These are phyloP conservation scores for Idaea aversata DNA, from an alignment of 2,888 invertebrate species.

Conservation along the genomic window DNA sequence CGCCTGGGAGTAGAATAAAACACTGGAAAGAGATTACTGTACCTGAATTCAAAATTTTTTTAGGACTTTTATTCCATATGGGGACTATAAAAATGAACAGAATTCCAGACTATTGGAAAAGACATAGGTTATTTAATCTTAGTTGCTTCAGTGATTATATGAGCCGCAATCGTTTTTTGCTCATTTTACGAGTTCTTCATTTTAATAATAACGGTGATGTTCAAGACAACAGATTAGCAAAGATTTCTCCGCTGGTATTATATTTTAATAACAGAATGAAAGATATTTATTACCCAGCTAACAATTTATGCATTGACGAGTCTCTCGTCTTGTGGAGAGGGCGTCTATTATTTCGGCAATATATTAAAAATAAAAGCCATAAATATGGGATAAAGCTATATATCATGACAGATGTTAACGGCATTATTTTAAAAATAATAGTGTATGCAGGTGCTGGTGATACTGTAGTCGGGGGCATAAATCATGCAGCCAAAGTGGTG, in stretches of 20 bases:
- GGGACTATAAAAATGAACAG: conserved; percentile 24
- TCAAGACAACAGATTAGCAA: conserved; percentile 25
- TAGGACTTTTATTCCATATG: conserved; percentile 31
- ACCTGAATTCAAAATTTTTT: conserved; percentile 18
- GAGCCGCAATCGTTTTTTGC: conserved; percentile 32
- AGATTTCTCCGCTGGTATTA: conserved; percentile 30
- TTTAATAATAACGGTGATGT: conserved; percentile 35
- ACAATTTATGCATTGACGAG: conserved; percentile 26
- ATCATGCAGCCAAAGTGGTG: conserved; percentile 20
- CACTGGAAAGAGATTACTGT: conserved; percentile 15
- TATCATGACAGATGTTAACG: conserved; percentile 5
- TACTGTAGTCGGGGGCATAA: no score
- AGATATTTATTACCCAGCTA: conserved; percentile 26
- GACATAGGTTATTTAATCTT: conserved; percentile 22
- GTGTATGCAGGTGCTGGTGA: conserved; percentile 32
- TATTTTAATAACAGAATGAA: conserved; percentile 40
- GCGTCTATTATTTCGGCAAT: conserved; percentile 29
- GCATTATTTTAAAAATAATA: conserved; percentile 29
- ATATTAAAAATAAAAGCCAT: conserved; percentile 34
- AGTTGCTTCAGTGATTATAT: conserved; percentile 27
- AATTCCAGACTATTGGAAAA: conserved; percentile 33
- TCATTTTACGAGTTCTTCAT: conserved; percentile 23
- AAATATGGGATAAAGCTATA: conserved; percentile 1
- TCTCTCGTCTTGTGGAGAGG: neutral
- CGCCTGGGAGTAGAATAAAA: no score